Base-by-base conservation (phyloP, 2,113 vertebrate species). In the Ophthalmolycus amberensis region DNA sequence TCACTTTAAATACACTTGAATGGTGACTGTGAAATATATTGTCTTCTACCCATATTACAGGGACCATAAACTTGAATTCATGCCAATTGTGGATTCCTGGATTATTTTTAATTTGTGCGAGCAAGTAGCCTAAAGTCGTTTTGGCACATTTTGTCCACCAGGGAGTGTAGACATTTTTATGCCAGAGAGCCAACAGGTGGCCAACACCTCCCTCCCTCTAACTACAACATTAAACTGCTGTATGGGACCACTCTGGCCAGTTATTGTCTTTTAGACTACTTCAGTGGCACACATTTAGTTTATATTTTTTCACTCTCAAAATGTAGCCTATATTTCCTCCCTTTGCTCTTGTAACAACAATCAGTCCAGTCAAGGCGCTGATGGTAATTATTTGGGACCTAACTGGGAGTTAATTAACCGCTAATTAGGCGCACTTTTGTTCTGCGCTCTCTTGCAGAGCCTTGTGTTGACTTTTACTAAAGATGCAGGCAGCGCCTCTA, bases 121-220 rank as follows among this genome's bases (percentile, higher is more conserved):
- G 56, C 14, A 46, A 14, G 3, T 20, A 40, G 54, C 38, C 27
- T 25, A 22, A 25, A 0, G 7, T 52, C 18, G 40, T 44, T 0
- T 44, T 32, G 25, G 12, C 37, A 22, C 50, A 71, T 81, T 63
- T 29, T 38, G 12, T 62, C 71, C 82, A 85, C 54, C 2, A 75
- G 79, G 29, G 54, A 67, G 71, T 59, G 44, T 8, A 5, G 11
- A 34, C 7, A 12, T 65, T 9, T 40, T 62, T 14, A 34, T 67
- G 20, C 4, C 2, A 6, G 20, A 18, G 4, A 15, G 4, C 8
- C 44, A 59, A 56, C 64, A 63, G 56, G 34, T 78, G 54, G 63
- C 34, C 52, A 42, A 40, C 11, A 25, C 37, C 3, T 18, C 63
- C 6, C 1, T 10, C 20, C 5, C 16, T 11, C 32, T 2, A 44